These are phyloP conservation scores for Drosophila parvula DNA, from an alignment of 1,140 invertebrate species.

Conservation along the genomic window DNA sequence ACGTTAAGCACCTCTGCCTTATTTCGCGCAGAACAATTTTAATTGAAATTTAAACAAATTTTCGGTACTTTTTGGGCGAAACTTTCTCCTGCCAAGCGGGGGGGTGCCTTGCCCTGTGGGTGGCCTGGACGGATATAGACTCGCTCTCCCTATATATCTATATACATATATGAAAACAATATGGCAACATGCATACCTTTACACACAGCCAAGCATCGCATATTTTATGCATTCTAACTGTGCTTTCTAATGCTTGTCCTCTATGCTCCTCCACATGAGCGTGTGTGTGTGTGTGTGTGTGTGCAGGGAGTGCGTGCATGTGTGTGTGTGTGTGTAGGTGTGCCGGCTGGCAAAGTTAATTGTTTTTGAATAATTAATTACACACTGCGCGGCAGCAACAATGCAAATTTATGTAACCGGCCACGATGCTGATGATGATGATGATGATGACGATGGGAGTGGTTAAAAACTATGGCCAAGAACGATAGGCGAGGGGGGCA, in stretches of 20 bases:
- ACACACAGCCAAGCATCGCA: constrained; percentile 14
- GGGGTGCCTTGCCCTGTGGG: too few species aligned
- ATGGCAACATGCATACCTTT: constrained; percentile 44
- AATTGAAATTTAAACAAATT: constrained; percentile 47
- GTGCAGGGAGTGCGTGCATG: constrained; percentile 2
- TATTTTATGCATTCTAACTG: constrained; percentile 73
- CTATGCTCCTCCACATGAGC: constrained; percentile 6
- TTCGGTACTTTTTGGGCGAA: constrained; percentile 21
- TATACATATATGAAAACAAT: constrained; percentile 18
- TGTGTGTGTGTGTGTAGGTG: constrained; percentile 21
- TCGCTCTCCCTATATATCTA: background rate
- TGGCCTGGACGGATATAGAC: constrained; percentile 1
- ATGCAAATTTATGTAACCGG: constrained; percentile 49
- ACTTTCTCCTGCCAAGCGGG: constrained; percentile 24
- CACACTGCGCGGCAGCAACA: constrained; percentile 44
- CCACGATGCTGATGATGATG: background rate
- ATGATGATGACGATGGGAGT: constrained; percentile 3
- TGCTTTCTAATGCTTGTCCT: constrained; percentile 53
- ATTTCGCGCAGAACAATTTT: constrained; percentile 12
- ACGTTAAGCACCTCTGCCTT: background rate
- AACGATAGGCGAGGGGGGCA: background rate
- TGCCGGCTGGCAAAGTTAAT: constrained; percentile 65
- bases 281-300: constrained; percentile 16
- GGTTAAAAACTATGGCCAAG: constrained; percentile 14
- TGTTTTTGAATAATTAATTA: constrained; percentile 79